These are phyloP conservation scores for Clavelina lepadiformis DNA, from an alignment of 23 tunicate species.

Conservation along the genomic window DNA sequence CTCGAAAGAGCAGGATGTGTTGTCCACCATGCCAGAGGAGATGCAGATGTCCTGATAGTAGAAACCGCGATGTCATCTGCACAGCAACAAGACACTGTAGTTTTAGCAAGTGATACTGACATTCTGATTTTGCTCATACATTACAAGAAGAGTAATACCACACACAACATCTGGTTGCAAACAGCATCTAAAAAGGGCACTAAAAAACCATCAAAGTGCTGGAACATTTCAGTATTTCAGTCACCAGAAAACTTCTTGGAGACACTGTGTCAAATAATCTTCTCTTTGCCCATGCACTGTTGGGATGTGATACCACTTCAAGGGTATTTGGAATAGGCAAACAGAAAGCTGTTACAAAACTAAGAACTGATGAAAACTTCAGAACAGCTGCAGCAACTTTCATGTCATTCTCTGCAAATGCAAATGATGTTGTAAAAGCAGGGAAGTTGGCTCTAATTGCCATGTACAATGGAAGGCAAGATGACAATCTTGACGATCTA, in stretches of 20 bases:
- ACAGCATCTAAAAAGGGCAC: no score
- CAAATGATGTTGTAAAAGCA: slow-evolving; percentile 1
- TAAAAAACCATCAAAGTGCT: no score
- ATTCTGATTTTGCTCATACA: no score
- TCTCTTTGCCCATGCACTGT: slow-evolving; percentile 11
- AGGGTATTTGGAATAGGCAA: slow-evolving; percentile 4
- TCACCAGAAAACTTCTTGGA: slow-evolving; percentile 3
- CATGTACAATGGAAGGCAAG: not conserved
- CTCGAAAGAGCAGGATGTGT: slow-evolving; percentile 3
- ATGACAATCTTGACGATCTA: not conserved
- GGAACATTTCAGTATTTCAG: no score
- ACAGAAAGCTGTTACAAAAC: slow-evolving; percentile 10
- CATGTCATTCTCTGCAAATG: slow-evolving; percentile 17
- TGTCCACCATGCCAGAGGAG: slow-evolving; percentile 13
- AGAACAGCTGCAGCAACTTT: slow-evolving; percentile 6
- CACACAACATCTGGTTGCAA: no score
- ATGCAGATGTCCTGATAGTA: slow-evolving; percentile 5
- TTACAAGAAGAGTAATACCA: no score
- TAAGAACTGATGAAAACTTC: slow-evolving; percentile 1
- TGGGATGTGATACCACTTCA: slow-evolving; percentile 13
- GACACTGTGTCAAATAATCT: slow-evolving; percentile 1
- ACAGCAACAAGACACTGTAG: no score
- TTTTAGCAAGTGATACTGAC: no score
- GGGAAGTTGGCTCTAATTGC: slow-evolving; percentile 4
- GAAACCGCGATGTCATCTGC: no score